These are phyloP conservation scores for Rhinolophus sinicus DNA, from an alignment of 2,113 vertebrate genomes.

Conservation along the genomic window DNA sequence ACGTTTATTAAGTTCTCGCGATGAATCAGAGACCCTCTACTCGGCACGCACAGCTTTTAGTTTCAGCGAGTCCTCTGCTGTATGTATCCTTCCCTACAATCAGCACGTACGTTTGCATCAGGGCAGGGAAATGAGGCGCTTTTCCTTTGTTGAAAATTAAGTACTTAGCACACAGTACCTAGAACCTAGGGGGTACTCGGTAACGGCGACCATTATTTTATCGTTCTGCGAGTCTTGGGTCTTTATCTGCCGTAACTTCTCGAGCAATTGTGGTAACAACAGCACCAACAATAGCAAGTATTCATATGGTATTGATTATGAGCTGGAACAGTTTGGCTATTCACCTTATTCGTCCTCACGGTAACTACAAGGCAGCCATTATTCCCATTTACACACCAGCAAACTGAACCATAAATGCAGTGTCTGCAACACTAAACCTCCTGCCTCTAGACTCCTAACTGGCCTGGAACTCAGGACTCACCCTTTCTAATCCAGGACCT, in stretches of 20 bases:
- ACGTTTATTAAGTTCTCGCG: background rate
- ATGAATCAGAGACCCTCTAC: background rate
- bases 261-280: too few relatives aligned
- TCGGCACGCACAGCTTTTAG: background rate
- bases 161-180: background rate
- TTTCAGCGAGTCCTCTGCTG: background rate
- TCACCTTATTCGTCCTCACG: background rate
- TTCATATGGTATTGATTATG: background rate
- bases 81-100: background rate
- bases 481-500: background rate
- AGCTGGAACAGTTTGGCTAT: background rate
- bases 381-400: background rate
- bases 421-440: background rate
- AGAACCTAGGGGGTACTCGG: background rate
- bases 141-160: background rate
- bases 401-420: background rate
- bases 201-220: background rate
- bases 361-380: background rate
- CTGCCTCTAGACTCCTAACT: rapidly evolving
- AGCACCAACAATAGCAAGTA: background rate
- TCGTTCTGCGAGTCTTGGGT: background rate
- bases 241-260: background rate
- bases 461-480: too few relatives aligned
- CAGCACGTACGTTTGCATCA: background rate
- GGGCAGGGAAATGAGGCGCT: background rate